Base-by-base conservation (phyloP, 2,888 invertebrate species). In the Agrotis segetum region DNA sequence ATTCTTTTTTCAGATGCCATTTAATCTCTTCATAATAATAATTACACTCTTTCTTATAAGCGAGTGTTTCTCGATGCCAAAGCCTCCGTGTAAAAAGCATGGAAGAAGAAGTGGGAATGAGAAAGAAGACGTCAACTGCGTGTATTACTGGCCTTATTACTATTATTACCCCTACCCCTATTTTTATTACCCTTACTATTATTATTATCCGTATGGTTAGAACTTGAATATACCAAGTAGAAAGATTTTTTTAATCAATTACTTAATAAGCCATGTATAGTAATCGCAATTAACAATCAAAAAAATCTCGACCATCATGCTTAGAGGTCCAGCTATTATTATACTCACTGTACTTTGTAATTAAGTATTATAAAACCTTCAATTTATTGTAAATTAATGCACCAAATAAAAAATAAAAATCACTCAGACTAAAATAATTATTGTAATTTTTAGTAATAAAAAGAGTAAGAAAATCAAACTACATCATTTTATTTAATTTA, bases 201-300 rank as follows among this genome's bases (percentile, higher is more conserved):
- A 71, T 44, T 79, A 80, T 61, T 74, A 73, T 66, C 81, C 85
- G 0, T 71, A 69, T 53, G 66, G 24, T 82, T 71, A 55, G 65
- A 74, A 3, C 17, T 63, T 55, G 21, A n/a, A n/a, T 40, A 9
- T 50, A 21, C 17, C 21, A 17, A n/a, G 3, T 13, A 56, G n/a
- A n/a, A 71, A 71, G 6, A 16, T 53, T 24, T 24, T 24, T 53
- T n/a, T n/a, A n/a, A 24, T 11, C 17, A 29, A 17, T 29, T 17
- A 24, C 29, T 16, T 55, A 56, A n/a, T n/a, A 34, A n/a, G n/a
- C 34, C 40, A 40, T 40, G 40, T 34, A 24, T 2, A 24, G 24
- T 24, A 24, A 24, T 24, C 24, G 24, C 24, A 24, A 24, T 24
- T 24, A 24, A 24, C 24, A 24, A 24, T 24, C 1, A 24, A 24